Evolutionary conservation across 2,797 vertebrate genomes (phyloP), one percentile per base, ranked within the genome.

Genomic region (Cirrhinus molitorella): DNA sequence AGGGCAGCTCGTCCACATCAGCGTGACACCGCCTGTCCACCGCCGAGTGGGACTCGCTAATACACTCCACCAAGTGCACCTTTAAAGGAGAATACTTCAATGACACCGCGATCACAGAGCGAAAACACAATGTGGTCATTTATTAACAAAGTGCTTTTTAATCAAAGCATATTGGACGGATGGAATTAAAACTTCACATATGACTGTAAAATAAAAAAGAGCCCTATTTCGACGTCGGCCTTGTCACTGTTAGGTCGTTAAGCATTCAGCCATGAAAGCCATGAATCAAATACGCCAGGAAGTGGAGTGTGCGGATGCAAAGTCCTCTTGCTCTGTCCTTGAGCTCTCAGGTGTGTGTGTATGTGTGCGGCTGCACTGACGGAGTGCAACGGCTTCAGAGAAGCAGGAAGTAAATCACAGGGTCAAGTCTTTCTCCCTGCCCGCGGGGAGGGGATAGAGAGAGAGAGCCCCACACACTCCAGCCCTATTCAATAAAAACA

Each of bases 1-100:
- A 92, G 92, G 92, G 87, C 92, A 93, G 83, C 88, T 88, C 90
- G 87, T 89, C 91, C 90, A 91, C 91, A 92, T 93, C 90, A 91
- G 88, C 79, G 87, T 85, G 86, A 92, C 87, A 86, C 85, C 13
- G 79, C 80, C 87, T 83, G 87, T 82, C 83, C 86, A 79, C 80
- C 75, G 87, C 80, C 83, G 89, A 86, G 71, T 85, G 84, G 87
- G 90, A 89, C 88, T 89, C 83, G 70, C 84, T 87, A 85, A 89
- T 89, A 70, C 84, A 89, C 83, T 85, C 81, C 81, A 65, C 75
- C 67, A 85, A 77, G 80, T 72, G 68, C 55, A 84, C 67, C n/a
- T 79, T 77, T 65, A 83, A 76, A 76, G 19, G 63, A 85, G 59
- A 83, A 66, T 5, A 4, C 63, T 79, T 88, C 63, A 72, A 75